Percentiles rank a stretch among this genome's conserved stretches.
Conservation (phyloP, 2,797 vertebrate genomes). For the Hipposideros larvatus region DNA sequence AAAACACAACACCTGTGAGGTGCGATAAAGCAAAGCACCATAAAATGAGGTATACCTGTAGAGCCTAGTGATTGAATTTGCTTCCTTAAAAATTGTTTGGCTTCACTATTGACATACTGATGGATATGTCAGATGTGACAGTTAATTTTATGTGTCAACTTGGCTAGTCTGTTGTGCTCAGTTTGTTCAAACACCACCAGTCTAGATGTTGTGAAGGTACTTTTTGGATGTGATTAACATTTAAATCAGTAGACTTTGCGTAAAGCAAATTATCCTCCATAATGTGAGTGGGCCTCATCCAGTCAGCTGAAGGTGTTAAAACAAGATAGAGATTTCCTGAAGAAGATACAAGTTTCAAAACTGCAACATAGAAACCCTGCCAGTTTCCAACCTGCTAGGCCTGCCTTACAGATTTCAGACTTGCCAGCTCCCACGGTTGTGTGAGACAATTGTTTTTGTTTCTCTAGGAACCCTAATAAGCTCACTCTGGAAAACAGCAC, state of each 20-base stretch:
- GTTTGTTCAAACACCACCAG: not conserved
- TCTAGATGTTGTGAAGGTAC: not conserved
- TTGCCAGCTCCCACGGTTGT: not conserved
- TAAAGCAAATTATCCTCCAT: not conserved
- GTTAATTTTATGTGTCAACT: not conserved
- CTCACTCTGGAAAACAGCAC: not conserved
- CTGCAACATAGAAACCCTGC: not conserved
- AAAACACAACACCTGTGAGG: not conserved
- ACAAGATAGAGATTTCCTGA: not conserved
- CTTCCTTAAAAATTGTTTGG: not conserved
- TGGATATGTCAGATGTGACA: not conserved
- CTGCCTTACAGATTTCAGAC: not conserved
- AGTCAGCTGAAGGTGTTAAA: not conserved
- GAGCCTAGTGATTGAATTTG: not conserved
- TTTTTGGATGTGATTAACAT: not conserved
- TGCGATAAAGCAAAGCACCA: not conserved
- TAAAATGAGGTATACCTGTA: not conserved
- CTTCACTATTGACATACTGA: not conserved
- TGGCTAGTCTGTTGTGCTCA: not conserved
- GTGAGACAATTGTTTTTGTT: not conserved
- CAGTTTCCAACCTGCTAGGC: not conserved
- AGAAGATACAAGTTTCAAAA: not conserved
- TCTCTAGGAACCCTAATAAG: not conserved
- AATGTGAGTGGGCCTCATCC: not conserved
- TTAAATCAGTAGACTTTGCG: not conserved